Percentiles rank a stretch among this genome's conserved stretches.
Conservation (phyloP, 2,888 invertebrate genomes). For the Cordilura impudica region DNA sequence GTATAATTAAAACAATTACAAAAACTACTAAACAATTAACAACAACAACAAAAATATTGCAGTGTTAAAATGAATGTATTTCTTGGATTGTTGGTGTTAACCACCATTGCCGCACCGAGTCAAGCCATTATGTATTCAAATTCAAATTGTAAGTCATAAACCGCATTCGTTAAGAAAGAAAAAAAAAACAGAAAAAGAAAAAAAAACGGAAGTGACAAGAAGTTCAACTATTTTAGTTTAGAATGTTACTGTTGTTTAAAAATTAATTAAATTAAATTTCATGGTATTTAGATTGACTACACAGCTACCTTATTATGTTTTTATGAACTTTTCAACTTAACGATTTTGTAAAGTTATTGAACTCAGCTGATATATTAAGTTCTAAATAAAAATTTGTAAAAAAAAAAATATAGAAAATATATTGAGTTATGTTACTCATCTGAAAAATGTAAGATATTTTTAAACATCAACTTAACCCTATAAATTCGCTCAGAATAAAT, state of each 20-base stretch:
- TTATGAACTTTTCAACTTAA: no score
- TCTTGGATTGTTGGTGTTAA: conserved; percentile 26
- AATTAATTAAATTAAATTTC: not conserved
- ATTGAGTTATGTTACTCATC: no score
- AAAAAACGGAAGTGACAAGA: conserved; percentile 34
- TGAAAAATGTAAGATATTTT: no score
- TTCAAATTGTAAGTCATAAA: conserved; percentile 47
- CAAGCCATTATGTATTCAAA: no score
- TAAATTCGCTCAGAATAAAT: no score
- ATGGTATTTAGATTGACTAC: not conserved
- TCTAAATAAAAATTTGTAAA: no score
- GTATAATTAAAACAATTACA: conserved; percentile 34
- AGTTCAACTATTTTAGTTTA: not conserved
- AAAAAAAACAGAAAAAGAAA: not conserved
- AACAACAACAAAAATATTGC: not conserved
- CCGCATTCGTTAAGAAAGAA: no score
- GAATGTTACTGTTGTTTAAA: not conserved
- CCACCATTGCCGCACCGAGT: conserved; percentile 21
- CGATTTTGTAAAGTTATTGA: no score
- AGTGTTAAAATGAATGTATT: conserved; percentile 49
- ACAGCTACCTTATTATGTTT: not conserved
- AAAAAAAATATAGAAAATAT: no score
- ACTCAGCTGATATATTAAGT: no score
- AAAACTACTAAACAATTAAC: conserved; percentile 3
- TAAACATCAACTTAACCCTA: no score